Conservation (phyloP, 2,888 invertebrate genomes). For the Yponomeuta plumbellus region DNA sequence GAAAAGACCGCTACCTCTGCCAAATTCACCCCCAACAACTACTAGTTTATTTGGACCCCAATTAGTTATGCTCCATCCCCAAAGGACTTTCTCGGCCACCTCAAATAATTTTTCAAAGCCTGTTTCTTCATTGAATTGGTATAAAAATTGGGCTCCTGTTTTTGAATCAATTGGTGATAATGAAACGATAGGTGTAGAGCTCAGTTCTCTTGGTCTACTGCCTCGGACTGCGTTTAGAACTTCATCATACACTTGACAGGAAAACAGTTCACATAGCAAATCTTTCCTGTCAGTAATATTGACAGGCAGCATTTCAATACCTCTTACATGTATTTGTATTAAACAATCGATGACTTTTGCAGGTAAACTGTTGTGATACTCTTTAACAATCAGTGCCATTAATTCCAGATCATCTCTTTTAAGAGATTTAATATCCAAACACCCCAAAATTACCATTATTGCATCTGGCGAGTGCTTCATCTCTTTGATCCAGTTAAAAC, state of each 20-base stretch:
- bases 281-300: constrained; percentile 31
- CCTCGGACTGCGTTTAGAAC: constrained; percentile 39
- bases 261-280: constrained; percentile 39
- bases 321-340: constrained; percentile 30
- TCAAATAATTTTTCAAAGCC: constrained; percentile 55
- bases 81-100: constrained; percentile 51
- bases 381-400: constrained; percentile 36
- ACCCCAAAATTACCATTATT: constrained; percentile 50
- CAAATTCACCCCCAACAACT: constrained; percentile 57
- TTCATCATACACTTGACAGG: constrained; percentile 51
- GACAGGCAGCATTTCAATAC: constrained; percentile 28
- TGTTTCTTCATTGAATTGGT: constrained; percentile 37
- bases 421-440: constrained; percentile 49
- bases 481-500: constrained; percentile 47
- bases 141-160: constrained; percentile 41
- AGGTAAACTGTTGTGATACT: constrained; percentile 43
- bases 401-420: constrained; percentile 36
- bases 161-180: constrained; percentile 40
- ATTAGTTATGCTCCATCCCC: constrained; percentile 60
- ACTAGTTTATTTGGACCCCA: constrained; percentile 56
- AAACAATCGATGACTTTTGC: constrained; percentile 49
- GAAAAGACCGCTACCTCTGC: constrained; percentile 53
- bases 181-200: constrained; percentile 42
- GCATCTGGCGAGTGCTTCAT: constrained; percentile 46
- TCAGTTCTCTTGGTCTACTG: constrained; percentile 38